Percentiles rank a stretch among this genome's conserved stretches.
phyloP scores from a whole-genome alignment of 2,113 vertebrate genomes.

The Sapayoa aenigma region DNA sequence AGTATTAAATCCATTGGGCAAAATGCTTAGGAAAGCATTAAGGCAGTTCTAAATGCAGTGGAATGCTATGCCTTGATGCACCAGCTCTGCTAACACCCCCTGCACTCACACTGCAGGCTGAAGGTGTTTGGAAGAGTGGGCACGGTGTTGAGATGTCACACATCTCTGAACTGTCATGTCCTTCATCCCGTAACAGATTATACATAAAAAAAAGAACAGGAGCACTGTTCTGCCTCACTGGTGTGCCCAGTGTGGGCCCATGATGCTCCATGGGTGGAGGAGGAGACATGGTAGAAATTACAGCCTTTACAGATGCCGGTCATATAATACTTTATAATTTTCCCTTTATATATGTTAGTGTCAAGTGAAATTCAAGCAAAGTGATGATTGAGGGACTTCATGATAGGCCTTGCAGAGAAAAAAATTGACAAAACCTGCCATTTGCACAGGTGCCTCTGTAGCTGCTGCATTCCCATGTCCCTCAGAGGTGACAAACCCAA shows the following conservation, averaged over 20 bases:
- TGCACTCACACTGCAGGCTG: neutral
- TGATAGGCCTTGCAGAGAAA: neutral
- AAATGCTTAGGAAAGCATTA: conserved; percentile 1
- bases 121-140: neutral
- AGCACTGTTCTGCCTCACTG: neutral
- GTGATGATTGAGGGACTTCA: neutral
- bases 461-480: neutral
- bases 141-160: neutral
- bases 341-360: neutral
- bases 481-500: neutral
- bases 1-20: neutral
- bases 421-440: neutral
- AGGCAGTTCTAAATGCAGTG: neutral
- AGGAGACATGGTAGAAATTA: neutral
- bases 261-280: rapidly evolving
- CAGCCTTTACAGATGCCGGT: neutral
- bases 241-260: neutral
- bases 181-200: neutral
- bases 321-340: neutral
- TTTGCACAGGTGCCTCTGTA: neutral
- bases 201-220: rapidly evolving
- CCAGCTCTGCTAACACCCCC: neutral
- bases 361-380: neutral
- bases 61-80: neutral
- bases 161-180: neutral